phyloP scores from a whole-genome alignment of 2,888 invertebrate species.

The Drosophila diplacantha region DNA sequence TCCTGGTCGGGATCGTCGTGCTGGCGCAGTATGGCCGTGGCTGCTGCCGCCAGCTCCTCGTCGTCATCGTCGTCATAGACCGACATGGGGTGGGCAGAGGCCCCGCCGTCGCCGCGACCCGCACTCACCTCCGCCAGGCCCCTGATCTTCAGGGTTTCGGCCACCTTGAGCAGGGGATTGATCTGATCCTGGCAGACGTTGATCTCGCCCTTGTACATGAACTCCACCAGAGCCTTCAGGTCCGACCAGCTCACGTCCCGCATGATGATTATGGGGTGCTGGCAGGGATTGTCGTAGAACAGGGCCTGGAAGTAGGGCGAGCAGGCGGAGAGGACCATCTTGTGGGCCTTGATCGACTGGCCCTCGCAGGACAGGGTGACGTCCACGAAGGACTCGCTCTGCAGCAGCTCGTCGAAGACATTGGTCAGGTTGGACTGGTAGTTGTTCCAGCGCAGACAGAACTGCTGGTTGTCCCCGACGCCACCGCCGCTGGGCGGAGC shows the following conservation, averaged over 20 bases:
- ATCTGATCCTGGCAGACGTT: conserved; percentile 95
- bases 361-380: conserved; percentile 95
- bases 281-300: conserved; percentile 95
- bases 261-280: conserved; percentile 95
- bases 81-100: conserved; percentile 64
- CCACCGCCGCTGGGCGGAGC: conserved; percentile 8
- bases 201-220: conserved; percentile 97
- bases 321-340: conserved; percentile 94
- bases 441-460: conserved; percentile 95
- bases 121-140: conserved; percentile 89
- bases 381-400: conserved; percentile 93
- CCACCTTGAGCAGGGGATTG: conserved; percentile 89
- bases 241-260: conserved; percentile 94
- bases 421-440: conserved; percentile 92
- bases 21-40: conserved; percentile 43
- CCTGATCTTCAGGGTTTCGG: conserved; percentile 90
- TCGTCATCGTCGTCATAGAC: conserved; percentile 72
- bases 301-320: conserved; percentile 94
- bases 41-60: conserved; percentile 77
- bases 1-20: conserved; percentile 82
- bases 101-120: conserved; percentile 74
- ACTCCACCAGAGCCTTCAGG: conserved; percentile 92
- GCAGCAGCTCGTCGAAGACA: conserved; percentile 88
- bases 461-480: conserved; percentile 82
- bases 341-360: conserved; percentile 93